phyloP scores from a whole-genome alignment of 64 coral and sea anemone species.

The Porites lutea region DNA sequence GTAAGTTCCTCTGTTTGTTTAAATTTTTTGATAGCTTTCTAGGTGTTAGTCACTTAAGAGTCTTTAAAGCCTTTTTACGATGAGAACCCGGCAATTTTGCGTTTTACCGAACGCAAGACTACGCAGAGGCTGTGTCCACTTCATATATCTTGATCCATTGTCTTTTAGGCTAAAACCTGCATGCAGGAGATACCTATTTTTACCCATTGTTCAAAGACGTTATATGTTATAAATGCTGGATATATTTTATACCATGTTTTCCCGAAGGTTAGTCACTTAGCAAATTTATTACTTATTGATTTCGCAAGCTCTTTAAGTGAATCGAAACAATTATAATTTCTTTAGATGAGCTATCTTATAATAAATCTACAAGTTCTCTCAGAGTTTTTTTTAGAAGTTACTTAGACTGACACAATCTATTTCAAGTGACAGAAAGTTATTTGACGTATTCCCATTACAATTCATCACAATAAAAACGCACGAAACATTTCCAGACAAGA shows the following conservation, averaged over 20 bases:
- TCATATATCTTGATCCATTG: too few species aligned
- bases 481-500: neutral
- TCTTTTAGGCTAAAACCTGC: too few species aligned
- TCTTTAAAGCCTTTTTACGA: too few species aligned
- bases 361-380: neutral
- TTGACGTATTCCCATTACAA: neutral
- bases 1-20: too few species aligned
- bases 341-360: neutral
- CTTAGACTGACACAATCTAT: neutral
- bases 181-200: too few species aligned
- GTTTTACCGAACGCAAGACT: too few species aligned
- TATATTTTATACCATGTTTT: neutral
- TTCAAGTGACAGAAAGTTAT: neutral
- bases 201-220: neutral
- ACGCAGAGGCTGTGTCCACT: too few species aligned
- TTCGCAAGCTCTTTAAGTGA: neutral
- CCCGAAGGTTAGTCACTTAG: neutral
- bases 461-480: neutral
- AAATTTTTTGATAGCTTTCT: too few species aligned
- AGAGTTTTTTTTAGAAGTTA: neutral
- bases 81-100: too few species aligned
- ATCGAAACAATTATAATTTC: neutral
- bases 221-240: neutral
- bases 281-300: neutral
- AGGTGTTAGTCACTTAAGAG: too few species aligned